Evolutionary conservation across 2,888 invertebrate species (phyloP), one percentile per base, ranked within the genome.

Genomic region (Marronus borbonicus): DNA sequence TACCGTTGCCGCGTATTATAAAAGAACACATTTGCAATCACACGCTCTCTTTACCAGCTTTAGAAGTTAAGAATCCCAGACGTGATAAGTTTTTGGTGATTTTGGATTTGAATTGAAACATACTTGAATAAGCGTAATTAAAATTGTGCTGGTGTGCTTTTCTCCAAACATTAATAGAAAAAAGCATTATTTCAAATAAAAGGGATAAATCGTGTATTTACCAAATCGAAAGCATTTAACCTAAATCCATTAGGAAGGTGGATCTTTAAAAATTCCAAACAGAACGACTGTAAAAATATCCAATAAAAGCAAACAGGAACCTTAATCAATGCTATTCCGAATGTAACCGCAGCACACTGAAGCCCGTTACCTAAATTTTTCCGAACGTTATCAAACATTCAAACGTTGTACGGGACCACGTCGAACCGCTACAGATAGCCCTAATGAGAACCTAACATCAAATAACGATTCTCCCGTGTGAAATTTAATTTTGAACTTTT

Each of bases 401-500:
- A 68, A 68, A 68, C 50, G 39, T 49, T 49, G 44, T 17, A 60
- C 66, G 66, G 44, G 24, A n/a, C 58, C 20, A 17, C 39, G 36
- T 20, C 36, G 17, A 39, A 4, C 62, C 36, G 60, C 44, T 60
- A 39, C 14, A 60, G 68, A 60, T 70, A 70, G 44, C 49, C 44
- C 72, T 74, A 74, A 74, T 74, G 72, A 74, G 72, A 74, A 62
- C 72, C 72, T 44, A 74, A 74, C 72, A 74, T 74, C 72, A 74
- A 74, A 74, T 74, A 74, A 74, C 72, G 72, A 74, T 74, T 74
- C 72, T 60, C 58, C 72, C 60, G 72, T 74, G 72, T 74, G 60
- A 74, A 74, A 74, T 74, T 74, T 74, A 74, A 74, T 74, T 74
- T 62, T 44, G 72, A 74, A 74, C 72, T 74, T 74, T 72, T 74